A percentile compares a stretch with the other conserved stretches of the same genome.
Conservation (phyloP, 2,888 invertebrate species). For the Aethes cnicana region DNA sequence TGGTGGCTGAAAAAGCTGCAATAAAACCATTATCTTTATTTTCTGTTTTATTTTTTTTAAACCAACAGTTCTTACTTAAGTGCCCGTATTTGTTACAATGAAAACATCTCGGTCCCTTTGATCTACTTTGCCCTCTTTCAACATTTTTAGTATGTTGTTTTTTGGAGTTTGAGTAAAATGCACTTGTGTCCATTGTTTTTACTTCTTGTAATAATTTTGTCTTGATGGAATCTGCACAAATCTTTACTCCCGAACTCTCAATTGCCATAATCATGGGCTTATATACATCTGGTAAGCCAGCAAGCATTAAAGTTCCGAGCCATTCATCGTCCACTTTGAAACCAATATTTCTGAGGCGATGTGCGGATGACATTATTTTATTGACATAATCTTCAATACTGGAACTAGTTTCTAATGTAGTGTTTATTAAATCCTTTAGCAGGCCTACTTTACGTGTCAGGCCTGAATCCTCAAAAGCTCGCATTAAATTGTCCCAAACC, state of each 20-base stretch:
- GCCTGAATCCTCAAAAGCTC: too few species aligned
- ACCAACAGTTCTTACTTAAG: slow-evolving; percentile 10
- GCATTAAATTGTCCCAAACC: too few species aligned
- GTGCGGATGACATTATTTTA: background rate
- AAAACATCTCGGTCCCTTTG: slow-evolving; percentile 15
- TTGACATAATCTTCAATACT: background rate
- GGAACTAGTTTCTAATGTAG: too few species aligned
- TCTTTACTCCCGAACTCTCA: background rate
- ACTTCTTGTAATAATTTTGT: slow-evolving; percentile 3
- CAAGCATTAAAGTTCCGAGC: background rate
- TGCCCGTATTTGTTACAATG: slow-evolving; percentile 3
- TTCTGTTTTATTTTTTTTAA: slow-evolving; percentile 1
- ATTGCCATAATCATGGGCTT: slow-evolving; percentile 1
- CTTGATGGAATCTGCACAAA: background rate
- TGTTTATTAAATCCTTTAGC: too few species aligned
- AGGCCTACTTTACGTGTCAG: too few species aligned
- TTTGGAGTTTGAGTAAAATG: background rate
- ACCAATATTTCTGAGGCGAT: background rate
- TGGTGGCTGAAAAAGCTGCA: slow-evolving; percentile 11
- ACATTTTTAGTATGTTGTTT: background rate
- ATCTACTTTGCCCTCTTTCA: background rate
- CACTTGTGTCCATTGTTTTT: background rate
- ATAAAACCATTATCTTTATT: slow-evolving; percentile 5
- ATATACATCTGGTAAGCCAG: background rate
- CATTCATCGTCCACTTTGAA: background rate